Evolutionary conservation across 2,888 invertebrate genomes (phyloP).

Genomic region (Argyresthia goedartella): DNA sequence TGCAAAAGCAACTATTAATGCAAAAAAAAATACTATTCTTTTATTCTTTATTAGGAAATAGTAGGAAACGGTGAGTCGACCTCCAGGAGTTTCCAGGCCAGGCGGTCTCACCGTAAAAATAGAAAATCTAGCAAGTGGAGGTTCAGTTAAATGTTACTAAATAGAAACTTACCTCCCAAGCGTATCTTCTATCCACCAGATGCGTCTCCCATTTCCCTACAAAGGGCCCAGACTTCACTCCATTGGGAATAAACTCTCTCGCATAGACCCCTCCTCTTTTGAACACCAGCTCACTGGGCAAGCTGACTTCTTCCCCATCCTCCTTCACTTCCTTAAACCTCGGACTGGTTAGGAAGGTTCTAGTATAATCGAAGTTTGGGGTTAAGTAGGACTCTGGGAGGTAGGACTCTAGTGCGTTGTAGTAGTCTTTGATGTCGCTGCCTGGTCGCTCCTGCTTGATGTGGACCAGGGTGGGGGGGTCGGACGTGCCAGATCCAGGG

Average conservation of each 20-base stretch:
- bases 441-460: constrained; percentile 65
- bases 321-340: constrained; percentile 36
- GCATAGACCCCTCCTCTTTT: constrained; percentile 77
- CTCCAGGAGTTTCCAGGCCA: too few relatives aligned
- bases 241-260: constrained; percentile 73
- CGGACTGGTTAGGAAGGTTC: constrained; percentile 36
- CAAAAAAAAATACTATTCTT: too few relatives aligned
- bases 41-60: too few relatives aligned
- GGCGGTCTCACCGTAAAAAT: too few relatives aligned
- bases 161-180: constrained; percentile 84
- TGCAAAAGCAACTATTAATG: too few relatives aligned
- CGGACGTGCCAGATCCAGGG: constrained; percentile 57
- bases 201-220: constrained; percentile 81
- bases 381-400: constrained; percentile 49
- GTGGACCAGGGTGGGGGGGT: constrained; percentile 62
- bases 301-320: constrained; percentile 29
- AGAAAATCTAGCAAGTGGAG: too few relatives aligned
- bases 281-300: constrained; percentile 71
- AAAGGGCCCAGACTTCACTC: constrained; percentile 85
- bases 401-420: constrained; percentile 48
- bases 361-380: constrained; percentile 44
- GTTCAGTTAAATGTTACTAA: too few relatives aligned
- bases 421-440: constrained; percentile 54
- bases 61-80: too few relatives aligned
- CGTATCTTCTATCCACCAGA: constrained; percentile 78